phyloP scores from a whole-genome alignment of 2,888 invertebrate genomes.

The Acrobasis consociella region DNA sequence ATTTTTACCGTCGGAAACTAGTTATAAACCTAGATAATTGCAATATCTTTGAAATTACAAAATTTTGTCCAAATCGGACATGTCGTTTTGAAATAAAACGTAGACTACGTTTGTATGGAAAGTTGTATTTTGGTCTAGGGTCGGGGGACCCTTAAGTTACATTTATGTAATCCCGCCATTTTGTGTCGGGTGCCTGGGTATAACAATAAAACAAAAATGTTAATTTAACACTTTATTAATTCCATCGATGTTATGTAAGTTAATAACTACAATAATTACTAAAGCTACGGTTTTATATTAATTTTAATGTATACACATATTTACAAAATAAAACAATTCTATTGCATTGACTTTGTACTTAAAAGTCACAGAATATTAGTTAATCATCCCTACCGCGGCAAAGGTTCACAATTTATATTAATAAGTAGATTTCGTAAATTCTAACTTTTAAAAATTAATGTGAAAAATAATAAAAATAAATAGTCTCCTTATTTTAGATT shows the following conservation, averaged over 20 bases:
- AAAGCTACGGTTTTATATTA: constrained; percentile 53
- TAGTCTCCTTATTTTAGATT: constrained; percentile 40
- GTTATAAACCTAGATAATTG: no score
- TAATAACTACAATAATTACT: constrained; percentile 39
- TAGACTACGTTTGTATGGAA: no score
- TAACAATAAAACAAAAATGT: constrained; percentile 33
- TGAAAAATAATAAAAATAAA: constrained; percentile 50
- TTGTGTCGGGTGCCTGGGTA: neutral
- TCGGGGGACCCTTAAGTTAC: no score
- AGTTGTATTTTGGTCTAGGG: no score
- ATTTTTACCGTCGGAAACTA: no score
- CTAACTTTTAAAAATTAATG: constrained; percentile 33
- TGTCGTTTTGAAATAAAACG: no score
- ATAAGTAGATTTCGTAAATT: constrained; percentile 36
- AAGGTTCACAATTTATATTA: constrained; percentile 33
- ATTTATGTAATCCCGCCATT: no score
- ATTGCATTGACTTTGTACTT: constrained; percentile 52
- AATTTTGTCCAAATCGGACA: no score
- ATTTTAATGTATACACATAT: constrained; percentile 77
- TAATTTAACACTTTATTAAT: constrained; percentile 59
- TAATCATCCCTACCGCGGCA: constrained; percentile 8
- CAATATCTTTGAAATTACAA: no score
- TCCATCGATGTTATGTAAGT: constrained; percentile 50
- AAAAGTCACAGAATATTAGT: constrained; percentile 20
- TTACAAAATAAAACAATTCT: constrained; percentile 66